A percentile compares a stretch with the other conserved stretches of the same genome.
Evolutionary conservation across 2,888 invertebrate genomes (phyloP).

Genomic region (Chironomus tentans): DNA sequence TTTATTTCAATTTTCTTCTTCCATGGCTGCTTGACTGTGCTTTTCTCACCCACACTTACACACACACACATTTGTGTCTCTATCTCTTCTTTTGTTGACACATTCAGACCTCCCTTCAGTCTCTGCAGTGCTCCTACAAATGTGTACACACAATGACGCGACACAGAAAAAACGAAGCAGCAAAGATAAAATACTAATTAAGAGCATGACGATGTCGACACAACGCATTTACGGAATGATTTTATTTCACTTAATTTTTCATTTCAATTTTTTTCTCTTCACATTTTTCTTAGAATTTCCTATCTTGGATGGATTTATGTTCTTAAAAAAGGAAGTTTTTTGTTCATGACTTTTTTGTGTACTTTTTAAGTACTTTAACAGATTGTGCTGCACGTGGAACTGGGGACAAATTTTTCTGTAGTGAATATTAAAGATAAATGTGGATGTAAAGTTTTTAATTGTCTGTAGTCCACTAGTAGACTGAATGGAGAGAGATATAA

Average conservation of each 20-base stretch:
- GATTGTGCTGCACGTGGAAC: too few species aligned
- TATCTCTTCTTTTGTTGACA: background rate
- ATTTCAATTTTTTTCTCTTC: background rate
- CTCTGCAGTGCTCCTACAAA: background rate
- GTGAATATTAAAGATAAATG: too few species aligned
- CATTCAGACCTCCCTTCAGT: background rate
- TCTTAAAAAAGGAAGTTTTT: too few species aligned
- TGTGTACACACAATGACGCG: background rate
- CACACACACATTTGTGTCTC: too few species aligned
- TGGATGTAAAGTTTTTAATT: too few species aligned
- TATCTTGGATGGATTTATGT: too few species aligned
- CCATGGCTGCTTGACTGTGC: background rate
- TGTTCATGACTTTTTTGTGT: too few species aligned
- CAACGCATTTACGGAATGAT: constrained; percentile 3
- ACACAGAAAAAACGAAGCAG: background rate
- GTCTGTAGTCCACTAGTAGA: too few species aligned
- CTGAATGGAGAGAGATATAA: too few species aligned
- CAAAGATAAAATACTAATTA: constrained; percentile 24
- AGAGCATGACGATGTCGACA: constrained; percentile 7
- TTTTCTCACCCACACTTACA: background rate
- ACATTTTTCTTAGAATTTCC: background rate
- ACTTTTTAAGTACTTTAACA: too few species aligned
- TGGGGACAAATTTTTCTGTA: too few species aligned
- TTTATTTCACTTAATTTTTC: constrained; percentile 6
- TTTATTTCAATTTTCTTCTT: constrained; percentile 12